Percentiles rank a stretch among this genome's conserved stretches.
Conservation (phyloP, 2,888 invertebrate species). For the Athalia circularis region DNA sequence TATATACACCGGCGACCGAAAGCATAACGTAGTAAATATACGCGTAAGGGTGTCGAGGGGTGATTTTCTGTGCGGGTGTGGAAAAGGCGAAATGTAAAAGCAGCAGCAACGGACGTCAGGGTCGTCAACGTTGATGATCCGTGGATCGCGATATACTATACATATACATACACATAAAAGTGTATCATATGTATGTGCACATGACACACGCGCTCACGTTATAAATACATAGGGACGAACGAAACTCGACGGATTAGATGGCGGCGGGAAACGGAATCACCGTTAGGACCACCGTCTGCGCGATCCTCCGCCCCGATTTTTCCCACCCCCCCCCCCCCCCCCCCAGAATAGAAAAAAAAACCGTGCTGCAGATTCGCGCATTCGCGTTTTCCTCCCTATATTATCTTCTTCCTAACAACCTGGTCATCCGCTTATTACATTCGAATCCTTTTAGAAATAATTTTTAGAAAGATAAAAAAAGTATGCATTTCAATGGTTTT, state of each 20-base stretch:
- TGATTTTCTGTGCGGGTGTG: neutral
- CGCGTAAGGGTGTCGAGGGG: neutral
- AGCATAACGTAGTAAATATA: neutral
- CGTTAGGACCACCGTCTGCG: neutral
- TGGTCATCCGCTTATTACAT: no score
- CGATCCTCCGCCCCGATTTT: neutral
- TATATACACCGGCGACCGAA: neutral
- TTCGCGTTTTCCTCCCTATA: no score
- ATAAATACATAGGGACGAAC: no score
- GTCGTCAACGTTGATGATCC: slow-evolving; percentile 73
- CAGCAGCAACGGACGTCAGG: slow-evolving; percentile 59
- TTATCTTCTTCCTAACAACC: no score
- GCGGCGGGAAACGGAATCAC: neutral
- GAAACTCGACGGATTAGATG: neutral
- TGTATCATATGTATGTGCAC: no score
- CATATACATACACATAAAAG: neutral
- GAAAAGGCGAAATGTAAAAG: slow-evolving; percentile 36
- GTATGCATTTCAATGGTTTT: no score
- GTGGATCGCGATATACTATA: slow-evolving; percentile 54
- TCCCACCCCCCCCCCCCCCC: neutral
- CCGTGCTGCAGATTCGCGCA: no score
- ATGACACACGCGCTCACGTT: no score
- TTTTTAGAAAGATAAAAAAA: no score
- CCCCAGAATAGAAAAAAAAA: no score
- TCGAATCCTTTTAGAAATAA: no score